Percentiles rank a stretch among this genome's conserved stretches.
These are phyloP conservation scores for Lepidostoma basale DNA, from an alignment of 1,140 invertebrate genomes.

Conservation along the genomic window DNA sequence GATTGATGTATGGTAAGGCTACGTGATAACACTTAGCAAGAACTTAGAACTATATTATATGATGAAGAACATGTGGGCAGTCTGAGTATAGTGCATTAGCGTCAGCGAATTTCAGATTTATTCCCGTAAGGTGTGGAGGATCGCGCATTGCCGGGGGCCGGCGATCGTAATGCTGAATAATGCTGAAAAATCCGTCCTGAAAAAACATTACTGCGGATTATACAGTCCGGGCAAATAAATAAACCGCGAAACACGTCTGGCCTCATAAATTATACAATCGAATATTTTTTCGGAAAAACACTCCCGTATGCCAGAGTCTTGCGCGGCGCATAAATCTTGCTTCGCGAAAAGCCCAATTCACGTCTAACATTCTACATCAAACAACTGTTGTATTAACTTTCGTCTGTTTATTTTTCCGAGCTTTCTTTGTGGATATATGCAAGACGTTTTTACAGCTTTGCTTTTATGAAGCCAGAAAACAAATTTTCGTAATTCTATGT, in stretches of 20 bases:
- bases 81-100: too few relatives aligned
- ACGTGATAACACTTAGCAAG: too few relatives aligned
- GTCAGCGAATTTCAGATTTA: too few relatives aligned
- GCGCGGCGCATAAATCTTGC: constrained; percentile 2
- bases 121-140: too few relatives aligned
- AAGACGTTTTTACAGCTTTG: neutral
- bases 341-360: neutral
- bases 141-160: too few relatives aligned
- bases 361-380: constrained; percentile 18
- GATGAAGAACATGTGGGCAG: too few relatives aligned
- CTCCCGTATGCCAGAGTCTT: constrained; percentile 7
- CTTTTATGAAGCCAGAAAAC: neutral
- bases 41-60: too few relatives aligned
- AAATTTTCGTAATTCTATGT: constrained; percentile 2
- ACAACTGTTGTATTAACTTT: constrained; percentile 6
- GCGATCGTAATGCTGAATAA: too few relatives aligned
- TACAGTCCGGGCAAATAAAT: constrained; percentile 1
- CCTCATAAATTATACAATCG: constrained; percentile 25
- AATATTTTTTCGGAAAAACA: constrained; percentile 22
- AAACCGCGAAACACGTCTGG: constrained; percentile 2
- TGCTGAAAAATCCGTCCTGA: neutral
- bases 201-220: constrained; percentile 1
- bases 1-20: too few relatives aligned
- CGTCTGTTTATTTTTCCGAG: neutral
- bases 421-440: neutral